These are phyloP conservation scores for Smithornis capensis DNA, from an alignment of 2,113 vertebrate genomes.

Conservation along the genomic window DNA sequence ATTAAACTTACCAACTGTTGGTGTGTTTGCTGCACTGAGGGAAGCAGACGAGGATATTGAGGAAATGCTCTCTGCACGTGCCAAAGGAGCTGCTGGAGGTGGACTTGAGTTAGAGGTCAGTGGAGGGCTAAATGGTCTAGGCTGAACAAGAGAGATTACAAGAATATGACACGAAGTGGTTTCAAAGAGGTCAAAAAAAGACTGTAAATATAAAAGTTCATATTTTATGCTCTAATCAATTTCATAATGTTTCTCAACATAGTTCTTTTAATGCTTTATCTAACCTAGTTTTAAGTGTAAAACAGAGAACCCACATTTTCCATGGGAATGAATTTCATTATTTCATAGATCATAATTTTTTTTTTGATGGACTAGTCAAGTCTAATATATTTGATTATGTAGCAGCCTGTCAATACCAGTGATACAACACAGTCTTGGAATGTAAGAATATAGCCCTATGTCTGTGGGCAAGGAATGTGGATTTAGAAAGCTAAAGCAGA, in stretches of 20 bases:
- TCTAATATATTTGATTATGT: background rate
- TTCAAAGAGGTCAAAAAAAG: background rate
- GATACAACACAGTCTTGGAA: background rate
- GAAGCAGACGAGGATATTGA: constrained; percentile 95
- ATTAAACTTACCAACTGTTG: constrained; percentile 87
- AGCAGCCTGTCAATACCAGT: background rate
- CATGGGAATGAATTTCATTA: background rate
- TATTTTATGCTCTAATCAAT: background rate
- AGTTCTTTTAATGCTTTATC: background rate
- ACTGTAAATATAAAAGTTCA: background rate
- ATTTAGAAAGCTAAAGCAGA: background rate
- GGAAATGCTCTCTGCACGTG: constrained; percentile 94
- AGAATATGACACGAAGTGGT: background rate
- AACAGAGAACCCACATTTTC: background rate
- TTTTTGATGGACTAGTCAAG: background rate
- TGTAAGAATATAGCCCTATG: background rate
- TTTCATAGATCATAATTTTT: background rate
- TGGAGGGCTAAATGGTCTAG: constrained; percentile 92
- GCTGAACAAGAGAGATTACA: constrained; percentile 72
- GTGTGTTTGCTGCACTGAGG: constrained; percentile 91
- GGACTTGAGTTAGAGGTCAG: constrained; percentile 86
- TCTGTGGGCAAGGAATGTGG: background rate
- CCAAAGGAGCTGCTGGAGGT: constrained; percentile 87
- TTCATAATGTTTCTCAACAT: background rate
- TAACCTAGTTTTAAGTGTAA: background rate